Base-by-base conservation (phyloP, 2,888 invertebrate species). In the Globia sparganii region DNA sequence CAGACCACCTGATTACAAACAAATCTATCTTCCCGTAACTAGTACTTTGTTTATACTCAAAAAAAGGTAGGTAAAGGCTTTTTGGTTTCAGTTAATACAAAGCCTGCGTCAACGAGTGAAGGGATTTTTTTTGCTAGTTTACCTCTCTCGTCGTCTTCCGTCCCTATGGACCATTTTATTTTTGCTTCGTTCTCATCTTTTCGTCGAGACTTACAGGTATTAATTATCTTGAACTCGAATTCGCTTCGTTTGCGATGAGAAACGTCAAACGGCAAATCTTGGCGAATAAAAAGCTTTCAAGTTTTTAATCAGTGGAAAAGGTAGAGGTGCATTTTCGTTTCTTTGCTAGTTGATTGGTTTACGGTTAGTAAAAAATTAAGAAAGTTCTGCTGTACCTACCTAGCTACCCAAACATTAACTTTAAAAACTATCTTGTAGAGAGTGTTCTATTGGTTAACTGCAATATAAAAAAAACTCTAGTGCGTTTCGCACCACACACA, bases 181-280 rank as follows among this genome's bases (percentile, higher is more conserved):
- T 86, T 73, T 84, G 78, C 86, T 77, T 81, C 77, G 66, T 61
- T 78, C 78, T 86, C 83, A 75, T 86, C 75, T 81, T 86, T 78
- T 84, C 76, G 65, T 71, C 49, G 72, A 65, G 73, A 75, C 68
- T 78, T 71, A 77, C 78, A 84, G 84, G 85, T 86, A 82, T 85
- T 84, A 84, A 84, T 84, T 85, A 85, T 84, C 85, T 78, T n/a
- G 53, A 75, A 85, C 68, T 78, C 59, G 75, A 86, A 72, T 77
- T 74, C 56, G 80, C 77, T 77, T 77, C 77, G 83, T 72, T 85
- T 80, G 73, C 77, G 37, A 75, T 68, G 72, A 75, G 66, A 68
- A 67, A 78, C 53, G 77, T 81, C 82, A 78, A 83, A 86, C 72
- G 74, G 53, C 34, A 72, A 84, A 74, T 78, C 74, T 81, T 72